A percentile compares a stretch with the other conserved stretches of the same genome.
Evolutionary conservation across 1,140 invertebrate species (phyloP).

Genomic region (Drosophila tristis): DNA sequence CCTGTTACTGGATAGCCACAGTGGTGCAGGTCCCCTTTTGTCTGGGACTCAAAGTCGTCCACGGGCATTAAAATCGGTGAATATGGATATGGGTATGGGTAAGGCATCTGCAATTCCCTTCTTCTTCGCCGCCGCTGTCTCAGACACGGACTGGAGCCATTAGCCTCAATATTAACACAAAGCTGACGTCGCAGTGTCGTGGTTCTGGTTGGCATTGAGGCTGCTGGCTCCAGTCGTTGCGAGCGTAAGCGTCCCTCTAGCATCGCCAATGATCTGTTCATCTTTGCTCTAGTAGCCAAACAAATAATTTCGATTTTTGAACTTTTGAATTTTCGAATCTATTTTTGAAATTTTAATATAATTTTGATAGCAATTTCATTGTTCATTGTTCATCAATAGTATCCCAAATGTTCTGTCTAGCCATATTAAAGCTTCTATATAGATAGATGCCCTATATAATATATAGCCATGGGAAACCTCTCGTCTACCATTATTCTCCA

Average conservation of each 20-base stretch:
- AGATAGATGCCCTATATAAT: too few relatives aligned
- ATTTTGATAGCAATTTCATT: constrained; percentile 24
- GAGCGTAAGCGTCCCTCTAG: constrained; percentile 13
- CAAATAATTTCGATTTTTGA: not conserved
- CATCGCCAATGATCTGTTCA: constrained; percentile 4
- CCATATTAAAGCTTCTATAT: too few relatives aligned
- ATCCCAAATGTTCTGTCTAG: not conserved
- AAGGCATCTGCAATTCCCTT: constrained; percentile 1
- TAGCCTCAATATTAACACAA: constrained; percentile 49
- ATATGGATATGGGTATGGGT: constrained; percentile 5
- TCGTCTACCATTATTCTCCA: too few relatives aligned
- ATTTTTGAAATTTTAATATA: constrained; percentile 36
- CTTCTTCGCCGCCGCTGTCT: constrained; percentile 11
- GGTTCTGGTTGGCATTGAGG: constrained; percentile 22
- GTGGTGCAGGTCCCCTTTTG: too few relatives aligned
- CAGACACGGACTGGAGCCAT: constrained; percentile 18
- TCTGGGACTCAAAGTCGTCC: not conserved
- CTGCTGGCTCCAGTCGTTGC: constrained; percentile 5
- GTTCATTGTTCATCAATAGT: not conserved
- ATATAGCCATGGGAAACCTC: too few relatives aligned
- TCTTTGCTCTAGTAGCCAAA: not conserved
- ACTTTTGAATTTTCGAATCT: not conserved
- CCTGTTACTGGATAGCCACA: too few relatives aligned
- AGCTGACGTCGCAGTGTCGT: constrained; percentile 48
- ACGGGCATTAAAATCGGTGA: not conserved